These are phyloP conservation scores for Heliangelus exortis DNA, from an alignment of 2,797 vertebrate species.

Conservation along the genomic window DNA sequence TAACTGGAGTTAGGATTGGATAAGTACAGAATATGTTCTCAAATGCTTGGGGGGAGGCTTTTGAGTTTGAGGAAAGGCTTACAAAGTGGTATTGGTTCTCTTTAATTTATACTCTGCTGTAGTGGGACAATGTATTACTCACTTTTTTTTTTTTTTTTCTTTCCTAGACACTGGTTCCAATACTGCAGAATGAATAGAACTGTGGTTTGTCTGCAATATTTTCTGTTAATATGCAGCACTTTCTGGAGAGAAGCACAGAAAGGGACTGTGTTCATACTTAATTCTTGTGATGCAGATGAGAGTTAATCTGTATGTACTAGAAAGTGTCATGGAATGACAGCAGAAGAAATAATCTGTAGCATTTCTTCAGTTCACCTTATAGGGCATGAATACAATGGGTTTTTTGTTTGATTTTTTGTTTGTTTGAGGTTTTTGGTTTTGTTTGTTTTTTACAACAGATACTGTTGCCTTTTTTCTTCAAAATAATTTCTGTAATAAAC, in stretches of 20 bases:
- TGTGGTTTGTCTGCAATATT: constrained; percentile 39
- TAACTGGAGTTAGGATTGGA: background rate
- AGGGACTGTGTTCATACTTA: constrained; percentile 87
- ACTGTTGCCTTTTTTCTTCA: constrained; percentile 72
- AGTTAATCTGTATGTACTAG: constrained; percentile 48
- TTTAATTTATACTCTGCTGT: background rate
- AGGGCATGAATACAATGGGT: constrained; percentile 67
- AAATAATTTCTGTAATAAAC: constrained; percentile 87
- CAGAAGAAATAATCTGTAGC: constrained; percentile 54
- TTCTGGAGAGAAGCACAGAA: constrained; percentile 73
- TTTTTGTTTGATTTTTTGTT: constrained; percentile 31
- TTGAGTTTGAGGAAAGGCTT: background rate
- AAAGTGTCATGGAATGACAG: constrained; percentile 21
- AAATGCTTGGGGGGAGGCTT: background rate
- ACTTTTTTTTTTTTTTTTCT: constrained; percentile 23
- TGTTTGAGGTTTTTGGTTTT: background rate
- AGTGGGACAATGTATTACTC: background rate
- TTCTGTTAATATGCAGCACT: constrained; percentile 71
- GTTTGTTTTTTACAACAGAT: constrained; percentile 28
- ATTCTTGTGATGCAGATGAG: constrained; percentile 78
- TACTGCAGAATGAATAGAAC: constrained; percentile 82
- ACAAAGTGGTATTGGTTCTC: background rate
- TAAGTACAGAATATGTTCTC: background rate
- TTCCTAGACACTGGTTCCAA: constrained; percentile 88
- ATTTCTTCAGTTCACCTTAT: constrained; percentile 66